phyloP scores from a whole-genome alignment of 2,113 vertebrate genomes.

The Pao palembangensis region DNA sequence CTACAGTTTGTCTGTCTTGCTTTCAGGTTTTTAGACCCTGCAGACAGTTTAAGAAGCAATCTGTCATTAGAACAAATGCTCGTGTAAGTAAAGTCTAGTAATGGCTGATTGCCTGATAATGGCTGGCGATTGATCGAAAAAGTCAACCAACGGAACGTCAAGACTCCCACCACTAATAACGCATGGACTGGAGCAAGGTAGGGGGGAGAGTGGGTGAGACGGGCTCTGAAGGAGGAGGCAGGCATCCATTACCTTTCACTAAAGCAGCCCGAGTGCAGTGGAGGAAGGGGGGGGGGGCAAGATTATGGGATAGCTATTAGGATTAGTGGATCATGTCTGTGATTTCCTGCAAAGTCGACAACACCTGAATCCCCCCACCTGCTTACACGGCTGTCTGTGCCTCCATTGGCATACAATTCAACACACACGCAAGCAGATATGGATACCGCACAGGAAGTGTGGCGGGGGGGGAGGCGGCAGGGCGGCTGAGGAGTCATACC shows the following conservation, averaged over 20 bases:
- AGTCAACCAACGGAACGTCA: slow-evolving; percentile 30
- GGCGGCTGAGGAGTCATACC: slow-evolving; percentile 73
- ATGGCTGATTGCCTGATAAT: slow-evolving; percentile 41
- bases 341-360: slow-evolving; percentile 73
- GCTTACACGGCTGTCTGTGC: slow-evolving; percentile 64
- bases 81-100: slow-evolving; percentile 44
- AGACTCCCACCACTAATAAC: slow-evolving; percentile 41
- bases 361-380: slow-evolving; percentile 69
- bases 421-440: slow-evolving; percentile 16
- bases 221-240: slow-evolving; percentile 29
- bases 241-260: slow-evolving; percentile 57
- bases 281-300: slow-evolving; percentile 38
- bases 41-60: slow-evolving; percentile 11
- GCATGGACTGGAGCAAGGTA: slow-evolving; percentile 24
- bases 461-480: background rate
- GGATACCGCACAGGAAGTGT: slow-evolving; percentile 4
- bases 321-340: slow-evolving; percentile 65
- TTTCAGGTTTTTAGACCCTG: slow-evolving; percentile 2
- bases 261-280: slow-evolving; percentile 50
- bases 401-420: slow-evolving; percentile 37
- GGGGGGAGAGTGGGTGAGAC: slow-evolving; percentile 5
- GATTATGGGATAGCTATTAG: slow-evolving; percentile 66
- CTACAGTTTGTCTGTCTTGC: slow-evolving; percentile 1
- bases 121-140: slow-evolving; percentile 36
- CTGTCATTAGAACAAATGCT: slow-evolving; percentile 25